Conservation (phyloP, 2,113 vertebrate genomes). For the Pseudorhombus dupliciocellatus region DNA sequence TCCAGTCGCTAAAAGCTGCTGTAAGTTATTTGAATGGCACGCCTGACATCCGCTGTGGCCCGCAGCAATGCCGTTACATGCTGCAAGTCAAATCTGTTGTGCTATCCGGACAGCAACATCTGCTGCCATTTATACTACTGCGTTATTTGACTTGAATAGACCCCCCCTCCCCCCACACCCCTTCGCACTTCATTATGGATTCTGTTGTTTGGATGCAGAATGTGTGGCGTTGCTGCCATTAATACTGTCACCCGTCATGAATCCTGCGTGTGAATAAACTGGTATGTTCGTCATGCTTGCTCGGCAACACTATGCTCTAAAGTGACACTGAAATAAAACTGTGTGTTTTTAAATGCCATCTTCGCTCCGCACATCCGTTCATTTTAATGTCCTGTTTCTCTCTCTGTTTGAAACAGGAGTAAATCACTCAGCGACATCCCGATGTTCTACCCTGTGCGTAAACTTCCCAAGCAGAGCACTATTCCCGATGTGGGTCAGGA, state of each 20-base stretch:
- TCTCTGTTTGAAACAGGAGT: constrained; percentile 82
- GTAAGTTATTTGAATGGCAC: constrained; percentile 58
- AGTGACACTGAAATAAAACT: constrained; percentile 11
- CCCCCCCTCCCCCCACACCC: not conserved
- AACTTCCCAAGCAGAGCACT: constrained; percentile 35
- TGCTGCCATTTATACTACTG: constrained; percentile 43
- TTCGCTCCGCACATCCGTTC: not conserved
- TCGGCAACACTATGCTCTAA: constrained; percentile 6
- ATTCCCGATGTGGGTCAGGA: constrained; percentile 24
- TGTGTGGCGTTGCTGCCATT: constrained; percentile 27
- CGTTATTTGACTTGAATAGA: constrained; percentile 43
- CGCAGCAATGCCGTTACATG: constrained; percentile 45
- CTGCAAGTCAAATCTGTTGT: constrained; percentile 48
- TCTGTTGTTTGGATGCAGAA: constrained; percentile 52
- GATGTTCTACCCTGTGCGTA: constrained; percentile 75
- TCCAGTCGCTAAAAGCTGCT: constrained; percentile 53
- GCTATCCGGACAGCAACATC: constrained; percentile 52
- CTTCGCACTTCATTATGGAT: constrained; percentile 47
- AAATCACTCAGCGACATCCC: constrained; percentile 93
- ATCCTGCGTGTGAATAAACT: not conserved
- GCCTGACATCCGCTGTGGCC: constrained; percentile 44
- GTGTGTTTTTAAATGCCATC: not conserved
- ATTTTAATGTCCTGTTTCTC: constrained; percentile 17
- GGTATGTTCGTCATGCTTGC: not conserved
- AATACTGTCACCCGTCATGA: not conserved